These are phyloP conservation scores for Cerastoderma edule DNA, from an alignment of 2,888 invertebrate species.

Conservation along the genomic window DNA sequence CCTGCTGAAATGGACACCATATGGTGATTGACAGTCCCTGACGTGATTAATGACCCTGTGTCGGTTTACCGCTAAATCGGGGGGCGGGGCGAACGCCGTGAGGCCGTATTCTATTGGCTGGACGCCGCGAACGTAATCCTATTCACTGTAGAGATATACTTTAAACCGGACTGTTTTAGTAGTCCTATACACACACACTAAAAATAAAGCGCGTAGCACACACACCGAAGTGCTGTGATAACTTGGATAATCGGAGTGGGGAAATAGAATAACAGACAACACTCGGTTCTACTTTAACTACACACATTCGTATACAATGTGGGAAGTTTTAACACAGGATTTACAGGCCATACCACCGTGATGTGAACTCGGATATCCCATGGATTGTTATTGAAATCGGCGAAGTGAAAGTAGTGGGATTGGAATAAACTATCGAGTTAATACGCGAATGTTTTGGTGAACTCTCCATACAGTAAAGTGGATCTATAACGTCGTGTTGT, in stretches of 20 bases:
- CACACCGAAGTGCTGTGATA: slow-evolving; percentile 6
- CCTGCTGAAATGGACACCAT: slow-evolving; percentile 69
- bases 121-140: slow-evolving; percentile 34
- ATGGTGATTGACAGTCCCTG: slow-evolving; percentile 75
- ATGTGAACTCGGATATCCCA: too few species aligned
- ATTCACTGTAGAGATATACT: slow-evolving; percentile 42
- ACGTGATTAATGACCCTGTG: slow-evolving; percentile 72
- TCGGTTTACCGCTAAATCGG: slow-evolving; percentile 59
- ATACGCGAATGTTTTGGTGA: too few species aligned
- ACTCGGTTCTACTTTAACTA: too few species aligned
- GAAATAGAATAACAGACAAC: slow-evolving; percentile 8
- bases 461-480: slow-evolving; percentile 4
- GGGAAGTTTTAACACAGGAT: not conserved
- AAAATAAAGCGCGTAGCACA: slow-evolving; percentile 6
- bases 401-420: slow-evolving; percentile 18
- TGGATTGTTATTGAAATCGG: slow-evolving; percentile 13
- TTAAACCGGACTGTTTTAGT: slow-evolving; percentile 55
- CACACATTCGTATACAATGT: not conserved
- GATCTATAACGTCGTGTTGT: slow-evolving; percentile 6
- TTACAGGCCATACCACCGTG: too few species aligned
- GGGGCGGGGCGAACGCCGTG: slow-evolving; percentile 68
- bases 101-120: slow-evolving; percentile 50
- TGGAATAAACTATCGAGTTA: not conserved
- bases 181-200: slow-evolving; percentile 31
- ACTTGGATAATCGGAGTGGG: slow-evolving; percentile 19